Evolutionary conservation across 2,113 vertebrate species (phyloP).

Genomic region (Platysternon megacephalum): DNA sequence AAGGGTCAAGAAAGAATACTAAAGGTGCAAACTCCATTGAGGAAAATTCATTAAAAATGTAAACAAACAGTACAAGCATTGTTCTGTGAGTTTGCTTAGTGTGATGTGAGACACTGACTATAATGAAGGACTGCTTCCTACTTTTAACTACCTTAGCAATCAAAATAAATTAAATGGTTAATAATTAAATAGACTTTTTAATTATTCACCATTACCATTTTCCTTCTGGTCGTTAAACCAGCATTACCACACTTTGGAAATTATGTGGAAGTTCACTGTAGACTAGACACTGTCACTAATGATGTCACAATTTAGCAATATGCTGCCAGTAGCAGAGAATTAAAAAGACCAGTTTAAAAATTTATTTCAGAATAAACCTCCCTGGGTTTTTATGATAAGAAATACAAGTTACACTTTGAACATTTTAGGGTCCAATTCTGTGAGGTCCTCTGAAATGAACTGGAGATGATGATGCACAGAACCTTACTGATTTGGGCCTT

Average conservation of each 20-base stretch:
- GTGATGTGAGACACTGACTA: background rate
- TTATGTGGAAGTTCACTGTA: background rate
- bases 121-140: fast-evolving
- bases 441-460: background rate
- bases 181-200: background rate
- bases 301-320: background rate
- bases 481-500: background rate
- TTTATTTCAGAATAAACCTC: background rate
- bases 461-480: background rate
- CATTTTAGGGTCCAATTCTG: background rate
- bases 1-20: background rate
- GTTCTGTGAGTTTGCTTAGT: background rate
- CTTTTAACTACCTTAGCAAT: background rate
- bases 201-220: background rate
- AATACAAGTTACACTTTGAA: background rate
- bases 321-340: background rate
- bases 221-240: background rate
- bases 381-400: background rate
- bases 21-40: background rate
- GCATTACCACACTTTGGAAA: background rate
- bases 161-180: background rate
- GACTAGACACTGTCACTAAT: background rate
- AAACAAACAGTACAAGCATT: background rate
- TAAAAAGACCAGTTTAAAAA: background rate
- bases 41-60: background rate